These are phyloP conservation scores for Schmidtea mediterranea DNA, from an alignment of 1,140 invertebrate genomes.

Conservation along the genomic window DNA sequence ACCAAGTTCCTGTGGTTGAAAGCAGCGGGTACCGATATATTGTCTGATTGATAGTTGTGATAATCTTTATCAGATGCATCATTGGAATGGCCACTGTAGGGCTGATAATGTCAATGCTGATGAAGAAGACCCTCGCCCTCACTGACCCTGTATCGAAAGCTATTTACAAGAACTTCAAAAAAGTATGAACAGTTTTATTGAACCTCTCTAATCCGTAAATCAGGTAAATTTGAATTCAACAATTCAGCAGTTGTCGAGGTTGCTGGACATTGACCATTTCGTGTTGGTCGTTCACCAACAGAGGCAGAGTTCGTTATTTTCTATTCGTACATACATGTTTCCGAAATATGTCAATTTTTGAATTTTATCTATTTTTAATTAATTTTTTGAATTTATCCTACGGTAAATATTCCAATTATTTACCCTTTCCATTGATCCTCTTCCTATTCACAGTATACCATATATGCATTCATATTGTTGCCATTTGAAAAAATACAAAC, in stretches of 20 bases:
- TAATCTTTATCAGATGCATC: slow-evolving; percentile 29
- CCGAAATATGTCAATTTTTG: too few relatives aligned
- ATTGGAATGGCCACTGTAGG: slow-evolving; percentile 45
- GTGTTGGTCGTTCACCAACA: slow-evolving; percentile 40
- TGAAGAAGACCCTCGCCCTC: slow-evolving; percentile 36
- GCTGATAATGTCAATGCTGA: slow-evolving; percentile 40
- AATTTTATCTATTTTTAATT: too few relatives aligned
- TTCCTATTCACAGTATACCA: too few relatives aligned
- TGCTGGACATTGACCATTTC: slow-evolving; percentile 49
- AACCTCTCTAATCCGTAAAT: background rate
- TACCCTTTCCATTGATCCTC: too few relatives aligned
- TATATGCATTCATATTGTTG: too few relatives aligned
- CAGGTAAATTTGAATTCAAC: slow-evolving; percentile 32
- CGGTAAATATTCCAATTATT: too few relatives aligned
- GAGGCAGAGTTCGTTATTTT: slow-evolving; percentile 33
- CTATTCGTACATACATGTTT: too few relatives aligned
- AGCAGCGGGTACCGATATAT: slow-evolving; percentile 23
- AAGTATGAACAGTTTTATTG: slow-evolving; percentile 26
- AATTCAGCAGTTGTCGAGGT: slow-evolving; percentile 42
- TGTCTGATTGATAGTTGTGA: background rate
- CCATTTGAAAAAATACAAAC: too few relatives aligned
- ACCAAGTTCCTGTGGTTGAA: slow-evolving; percentile 44
- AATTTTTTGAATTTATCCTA: too few relatives aligned
- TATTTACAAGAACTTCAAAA: slow-evolving; percentile 43
- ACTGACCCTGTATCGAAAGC: slow-evolving; percentile 38